phyloP scores from a whole-genome alignment of 30 jellyfish, hydroid and myxozoan species.

The Sanderia malayensis region DNA sequence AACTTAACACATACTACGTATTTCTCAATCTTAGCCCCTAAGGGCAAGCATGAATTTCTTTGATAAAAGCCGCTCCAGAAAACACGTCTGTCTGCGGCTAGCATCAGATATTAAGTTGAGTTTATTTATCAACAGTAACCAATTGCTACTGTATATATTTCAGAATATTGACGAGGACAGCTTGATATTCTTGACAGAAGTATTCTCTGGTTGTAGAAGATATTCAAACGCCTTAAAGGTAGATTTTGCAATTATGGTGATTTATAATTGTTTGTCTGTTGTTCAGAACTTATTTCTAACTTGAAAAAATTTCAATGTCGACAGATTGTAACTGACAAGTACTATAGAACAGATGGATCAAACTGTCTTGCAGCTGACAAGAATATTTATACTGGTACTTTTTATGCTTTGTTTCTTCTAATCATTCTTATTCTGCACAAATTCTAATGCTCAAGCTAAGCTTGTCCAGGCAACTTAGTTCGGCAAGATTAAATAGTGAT shows the following conservation, averaged over 20 bases:
- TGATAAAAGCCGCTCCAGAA: too few relatives aligned
- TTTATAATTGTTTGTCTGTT: neutral
- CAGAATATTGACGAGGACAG: conserved; percentile 22
- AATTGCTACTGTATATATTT: neutral
- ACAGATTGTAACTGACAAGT: conserved; percentile 50
- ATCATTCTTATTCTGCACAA: neutral
- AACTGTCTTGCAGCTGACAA: conserved; percentile 43
- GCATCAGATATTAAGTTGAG: neutral
- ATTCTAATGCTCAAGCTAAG: neutral
- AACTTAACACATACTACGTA: too few relatives aligned
- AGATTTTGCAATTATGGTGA: neutral
- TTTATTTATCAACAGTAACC: too few relatives aligned
- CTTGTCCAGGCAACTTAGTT: neutral
- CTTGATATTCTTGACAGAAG: conserved; percentile 30
- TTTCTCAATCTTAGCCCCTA: too few relatives aligned
- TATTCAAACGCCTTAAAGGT: conserved; percentile 44
- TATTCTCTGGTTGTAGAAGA: conserved; percentile 53
- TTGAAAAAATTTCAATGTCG: neutral
- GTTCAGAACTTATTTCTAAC: neutral
- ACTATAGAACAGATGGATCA: conserved; percentile 51
- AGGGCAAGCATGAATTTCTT: too few relatives aligned
- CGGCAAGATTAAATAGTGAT: neutral
- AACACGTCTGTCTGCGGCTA: neutral
- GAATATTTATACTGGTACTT: conserved; percentile 31
- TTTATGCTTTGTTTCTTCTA: neutral